These are phyloP conservation scores for Enteromius treurensis DNA, from an alignment of 2,797 vertebrate species.

Conservation along the genomic window DNA sequence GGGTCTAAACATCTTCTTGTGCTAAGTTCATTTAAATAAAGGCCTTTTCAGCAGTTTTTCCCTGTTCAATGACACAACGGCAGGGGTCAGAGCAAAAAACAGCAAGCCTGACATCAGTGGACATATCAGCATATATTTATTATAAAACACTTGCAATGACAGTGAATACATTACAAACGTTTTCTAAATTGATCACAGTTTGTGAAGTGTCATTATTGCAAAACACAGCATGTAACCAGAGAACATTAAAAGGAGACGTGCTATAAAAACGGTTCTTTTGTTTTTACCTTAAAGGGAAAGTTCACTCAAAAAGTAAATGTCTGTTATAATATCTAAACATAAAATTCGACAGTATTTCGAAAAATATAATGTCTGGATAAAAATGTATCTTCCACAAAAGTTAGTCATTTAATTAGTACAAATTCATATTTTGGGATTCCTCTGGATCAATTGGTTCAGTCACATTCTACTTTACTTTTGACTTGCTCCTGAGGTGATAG, in stretches of 20 bases:
- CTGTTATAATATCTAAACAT: background rate
- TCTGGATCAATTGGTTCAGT: background rate
- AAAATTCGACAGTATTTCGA: background rate
- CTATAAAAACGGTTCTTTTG: background rate
- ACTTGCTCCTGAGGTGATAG: background rate
- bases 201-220: background rate
- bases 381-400: background rate
- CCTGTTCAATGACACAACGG: conserved; percentile 32
- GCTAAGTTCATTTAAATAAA: conserved; percentile 44
- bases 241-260: background rate
- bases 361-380: background rate
- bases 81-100: conserved; percentile 20
- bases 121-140: conserved; percentile 26
- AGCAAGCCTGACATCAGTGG: conserved; percentile 12
- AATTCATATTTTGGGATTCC: background rate
- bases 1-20: conserved; percentile 40
- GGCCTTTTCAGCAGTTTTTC: conserved; percentile 48
- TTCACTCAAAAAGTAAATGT: background rate
- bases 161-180: background rate
- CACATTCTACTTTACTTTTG: background rate
- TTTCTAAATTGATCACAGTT: conserved; percentile 1
- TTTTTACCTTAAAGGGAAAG: background rate
- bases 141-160: background rate
- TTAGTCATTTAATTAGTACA: background rate
- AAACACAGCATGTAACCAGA: background rate